Evolutionary conservation across 2,113 vertebrate species (phyloP).

Genomic region (Bos indicus): DNA sequence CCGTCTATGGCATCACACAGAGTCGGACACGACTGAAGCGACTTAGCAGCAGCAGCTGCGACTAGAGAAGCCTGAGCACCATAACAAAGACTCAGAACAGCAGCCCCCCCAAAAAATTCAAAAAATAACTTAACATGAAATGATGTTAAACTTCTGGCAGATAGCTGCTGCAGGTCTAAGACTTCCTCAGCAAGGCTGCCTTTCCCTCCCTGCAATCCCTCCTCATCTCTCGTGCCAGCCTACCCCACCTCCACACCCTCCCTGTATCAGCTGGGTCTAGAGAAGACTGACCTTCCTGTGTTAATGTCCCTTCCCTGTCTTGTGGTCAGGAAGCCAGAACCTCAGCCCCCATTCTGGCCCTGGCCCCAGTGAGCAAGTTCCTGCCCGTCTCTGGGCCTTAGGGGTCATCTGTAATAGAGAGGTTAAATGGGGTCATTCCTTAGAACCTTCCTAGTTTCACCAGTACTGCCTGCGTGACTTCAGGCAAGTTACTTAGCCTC

Average conservation of each 20-base stretch:
- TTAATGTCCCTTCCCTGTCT: neutral
- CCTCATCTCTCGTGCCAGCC: neutral
- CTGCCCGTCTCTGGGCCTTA: neutral
- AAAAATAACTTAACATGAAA: too few relatives aligned
- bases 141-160: neutral
- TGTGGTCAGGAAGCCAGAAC: neutral
- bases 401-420: too few relatives aligned
- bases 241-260: too few relatives aligned
- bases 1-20: too few relatives aligned
- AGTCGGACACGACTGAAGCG: too few relatives aligned
- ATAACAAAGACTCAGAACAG: neutral
- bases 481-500: neutral
- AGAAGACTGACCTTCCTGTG: neutral
- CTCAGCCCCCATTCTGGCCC: neutral
- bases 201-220: neutral
- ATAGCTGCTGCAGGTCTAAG: neutral
- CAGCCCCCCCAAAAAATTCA: fast-evolving
- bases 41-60: too few relatives aligned
- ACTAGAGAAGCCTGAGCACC: neutral
- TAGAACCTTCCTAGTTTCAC: neutral
- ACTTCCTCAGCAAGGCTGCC: neutral
- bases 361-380: neutral
- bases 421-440: neutral
- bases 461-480: neutral
- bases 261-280: fast-evolving